Evolutionary conservation across 2,797 vertebrate genomes (phyloP).

Genomic region (Limnodromus scolopaceus): DNA sequence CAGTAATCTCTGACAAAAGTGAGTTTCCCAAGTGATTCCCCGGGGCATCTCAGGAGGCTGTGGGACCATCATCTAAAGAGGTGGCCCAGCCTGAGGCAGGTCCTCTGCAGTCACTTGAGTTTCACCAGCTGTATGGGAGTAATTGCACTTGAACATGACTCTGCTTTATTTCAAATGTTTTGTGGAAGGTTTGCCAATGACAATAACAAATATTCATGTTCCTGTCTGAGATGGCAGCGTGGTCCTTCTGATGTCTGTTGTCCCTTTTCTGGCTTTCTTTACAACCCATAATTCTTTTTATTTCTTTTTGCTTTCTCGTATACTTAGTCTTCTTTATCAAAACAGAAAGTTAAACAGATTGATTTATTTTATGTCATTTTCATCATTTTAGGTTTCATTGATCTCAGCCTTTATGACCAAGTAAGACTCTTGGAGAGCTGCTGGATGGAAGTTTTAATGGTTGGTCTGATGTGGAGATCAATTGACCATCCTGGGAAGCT

Average conservation of each 20-base stretch:
- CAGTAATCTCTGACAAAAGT: not conserved
- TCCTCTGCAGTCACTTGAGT: not conserved
- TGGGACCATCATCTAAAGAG: not conserved
- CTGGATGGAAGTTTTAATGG: conserved; percentile 97
- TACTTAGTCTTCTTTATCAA: not conserved
- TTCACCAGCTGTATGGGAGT: not conserved
- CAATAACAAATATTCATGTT: not conserved
- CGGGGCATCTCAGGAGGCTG: not conserved
- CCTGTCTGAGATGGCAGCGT: not conserved
- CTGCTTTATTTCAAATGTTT: not conserved
- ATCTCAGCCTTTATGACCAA: conserved; percentile 90
- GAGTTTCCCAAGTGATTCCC: not conserved
- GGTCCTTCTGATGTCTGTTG: not conserved
- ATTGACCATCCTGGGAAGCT: conserved; percentile 95
- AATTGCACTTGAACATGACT: not conserved
- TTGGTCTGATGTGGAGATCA: conserved; percentile 97
- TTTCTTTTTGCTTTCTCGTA: not conserved
- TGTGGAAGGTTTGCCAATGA: not conserved
- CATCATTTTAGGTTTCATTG: conserved; percentile 86
- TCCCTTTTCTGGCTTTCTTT: not conserved
- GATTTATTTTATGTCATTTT: conserved; percentile 1
- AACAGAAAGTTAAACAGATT: not conserved
- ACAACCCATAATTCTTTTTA: not conserved
- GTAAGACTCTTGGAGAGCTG: conserved; percentile 95
- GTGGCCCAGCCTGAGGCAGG: not conserved